Evolutionary conservation across 2,888 invertebrate species (phyloP), one percentile per base, ranked within the genome.

Genomic region (Neocrepidodera transversa): DNA sequence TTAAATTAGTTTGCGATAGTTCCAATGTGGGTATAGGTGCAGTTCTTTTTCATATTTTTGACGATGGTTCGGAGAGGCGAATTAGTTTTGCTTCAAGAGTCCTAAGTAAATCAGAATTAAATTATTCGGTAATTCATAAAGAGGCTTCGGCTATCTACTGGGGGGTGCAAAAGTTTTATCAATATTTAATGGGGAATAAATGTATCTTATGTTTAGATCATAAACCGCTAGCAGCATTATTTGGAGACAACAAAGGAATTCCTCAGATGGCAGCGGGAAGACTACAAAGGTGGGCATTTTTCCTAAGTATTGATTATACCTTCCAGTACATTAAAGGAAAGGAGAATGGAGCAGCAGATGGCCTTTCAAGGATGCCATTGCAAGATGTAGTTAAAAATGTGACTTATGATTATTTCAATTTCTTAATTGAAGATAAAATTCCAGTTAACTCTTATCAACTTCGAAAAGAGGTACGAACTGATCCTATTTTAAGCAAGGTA

Each of bases 261-360:
- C 49, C 56, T 11, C 56, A 56, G n/a, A 56, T 49, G 50, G 56
- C 50, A 10, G 56, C 56, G 2, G 56, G 56, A 30, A 35, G 56
- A 18, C 40, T 56, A 10, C 49, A 56, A 35, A 49, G 56, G 8
- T 56, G 56, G 51, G 42, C 51, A 3, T 43, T 57, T 20, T 57
- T 57, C 35, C 16, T 57, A 32, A 57, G 57, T 13, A 38, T 56
- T 32, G 11, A 40, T 38, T 56, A 56, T 14, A 56, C 17, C 38
- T n/a, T 47, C 11, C 30, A 43, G 23, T 20, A 57, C 28, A 57
- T 57, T 6, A 51, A 43, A 6, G 45, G 51, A 2, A 8, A 26
- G 8, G 32, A 57, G 13, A 57, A 57, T 43, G 50, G 28, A n/a
- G 38, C 32, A 10, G 43, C 43, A 2, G 57, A 45, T 30, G 23